These are phyloP conservation scores for Drosophila jambulina DNA, from an alignment of 1,140 invertebrate species.

Conservation along the genomic window DNA sequence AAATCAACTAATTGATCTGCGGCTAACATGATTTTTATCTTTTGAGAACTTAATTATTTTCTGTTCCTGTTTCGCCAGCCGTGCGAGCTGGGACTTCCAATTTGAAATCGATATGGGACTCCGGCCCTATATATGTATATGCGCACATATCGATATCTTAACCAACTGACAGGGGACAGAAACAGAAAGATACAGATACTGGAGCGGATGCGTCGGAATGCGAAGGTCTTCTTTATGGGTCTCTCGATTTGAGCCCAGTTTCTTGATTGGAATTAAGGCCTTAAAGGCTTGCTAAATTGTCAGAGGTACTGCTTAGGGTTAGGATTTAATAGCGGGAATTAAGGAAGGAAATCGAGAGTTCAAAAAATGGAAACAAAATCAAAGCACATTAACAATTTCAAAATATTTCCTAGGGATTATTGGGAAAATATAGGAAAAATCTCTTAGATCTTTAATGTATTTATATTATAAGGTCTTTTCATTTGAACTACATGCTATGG, in stretches of 20 bases:
- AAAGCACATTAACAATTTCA: not conserved
- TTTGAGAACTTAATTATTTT: constrained; percentile 84
- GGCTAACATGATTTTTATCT: constrained; percentile 84
- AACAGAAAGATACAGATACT: constrained; percentile 38
- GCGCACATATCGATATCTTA: constrained; percentile 44
- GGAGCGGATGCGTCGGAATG: constrained; percentile 61
- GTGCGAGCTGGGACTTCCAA: constrained; percentile 58
- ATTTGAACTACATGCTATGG: too few relatives aligned
- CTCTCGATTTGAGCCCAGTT: not conserved
- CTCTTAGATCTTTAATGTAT: too few relatives aligned
- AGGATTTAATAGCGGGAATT: not conserved
- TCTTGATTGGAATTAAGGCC: constrained; percentile 19
- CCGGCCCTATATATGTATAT: constrained; percentile 16
- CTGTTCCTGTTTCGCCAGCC: constrained; percentile 57
- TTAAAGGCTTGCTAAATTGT: not conserved
- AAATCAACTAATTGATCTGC: constrained; percentile 84
- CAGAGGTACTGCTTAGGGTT: constrained; percentile 2
- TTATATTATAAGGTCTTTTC: too few relatives aligned
- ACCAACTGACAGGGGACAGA: constrained; percentile 46
- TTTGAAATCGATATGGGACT: constrained; percentile 69
- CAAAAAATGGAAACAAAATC: not conserved
- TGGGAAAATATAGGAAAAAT: too few relatives aligned
- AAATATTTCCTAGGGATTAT: not conserved
- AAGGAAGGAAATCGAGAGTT: not conserved
- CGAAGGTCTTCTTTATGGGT: constrained; percentile 52